Conservation (phyloP, 2,797 vertebrate species). For the Cryptoblepharus egeriae region DNA sequence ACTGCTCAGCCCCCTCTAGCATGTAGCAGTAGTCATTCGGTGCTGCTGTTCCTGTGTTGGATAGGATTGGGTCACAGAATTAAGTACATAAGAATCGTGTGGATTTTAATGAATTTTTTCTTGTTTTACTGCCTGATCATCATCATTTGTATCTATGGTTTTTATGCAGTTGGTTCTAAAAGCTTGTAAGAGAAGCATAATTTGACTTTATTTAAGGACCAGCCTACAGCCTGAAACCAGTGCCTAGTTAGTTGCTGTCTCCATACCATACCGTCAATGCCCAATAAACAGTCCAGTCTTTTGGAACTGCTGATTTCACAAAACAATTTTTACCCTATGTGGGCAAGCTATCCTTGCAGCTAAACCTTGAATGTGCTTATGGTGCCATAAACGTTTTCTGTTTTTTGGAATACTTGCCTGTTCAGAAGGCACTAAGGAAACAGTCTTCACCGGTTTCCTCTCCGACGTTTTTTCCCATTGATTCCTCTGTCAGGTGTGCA, state of each 20-base stretch:
- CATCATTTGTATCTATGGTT: too few species aligned
- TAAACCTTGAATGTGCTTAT: slow-evolving; percentile 10
- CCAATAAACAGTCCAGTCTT: not conserved
- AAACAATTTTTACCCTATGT: not conserved
- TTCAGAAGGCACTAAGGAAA: slow-evolving; percentile 41
- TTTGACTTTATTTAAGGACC: not conserved
- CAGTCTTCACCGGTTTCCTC: slow-evolving; percentile 14
- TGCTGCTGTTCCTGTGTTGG: too few species aligned
- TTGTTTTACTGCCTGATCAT: not conserved
- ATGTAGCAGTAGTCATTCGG: too few species aligned
- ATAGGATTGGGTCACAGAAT: too few species aligned
- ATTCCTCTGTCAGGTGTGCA: slow-evolving; percentile 41
- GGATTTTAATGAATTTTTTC: not conserved
- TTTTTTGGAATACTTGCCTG: slow-evolving; percentile 18
- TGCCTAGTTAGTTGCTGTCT: not conserved
- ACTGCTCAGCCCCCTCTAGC: too few species aligned
- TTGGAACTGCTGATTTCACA: slow-evolving; percentile 24
- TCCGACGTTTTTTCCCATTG: slow-evolving; percentile 15
- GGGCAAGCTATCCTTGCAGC: not conserved
- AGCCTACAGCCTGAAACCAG: not conserved
- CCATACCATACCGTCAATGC: not conserved
- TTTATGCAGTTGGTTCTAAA: not conserved
- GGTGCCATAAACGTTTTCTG: not conserved
- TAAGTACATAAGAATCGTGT: not conserved
- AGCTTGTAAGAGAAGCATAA: not conserved